phyloP scores from a whole-genome alignment of 1,140 invertebrate genomes.

The Medauroidea extradentata region DNA sequence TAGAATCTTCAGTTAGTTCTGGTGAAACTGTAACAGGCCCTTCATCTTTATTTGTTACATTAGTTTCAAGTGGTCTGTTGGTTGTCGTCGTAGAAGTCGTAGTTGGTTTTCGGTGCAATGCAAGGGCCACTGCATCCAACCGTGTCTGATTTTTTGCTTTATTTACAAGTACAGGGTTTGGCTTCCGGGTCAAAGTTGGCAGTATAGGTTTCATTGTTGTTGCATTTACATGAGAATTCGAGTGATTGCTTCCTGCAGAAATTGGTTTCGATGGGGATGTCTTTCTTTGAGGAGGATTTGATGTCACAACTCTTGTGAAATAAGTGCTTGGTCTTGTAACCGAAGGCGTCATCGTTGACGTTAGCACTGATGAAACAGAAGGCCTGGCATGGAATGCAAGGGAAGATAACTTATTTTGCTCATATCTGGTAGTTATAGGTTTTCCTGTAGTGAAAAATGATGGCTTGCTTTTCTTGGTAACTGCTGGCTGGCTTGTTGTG shows the following conservation, averaged over 20 bases:
- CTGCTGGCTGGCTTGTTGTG: slow-evolving; percentile 30
- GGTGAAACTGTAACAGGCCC: slow-evolving; percentile 28
- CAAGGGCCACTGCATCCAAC: background rate
- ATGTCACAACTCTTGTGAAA: background rate
- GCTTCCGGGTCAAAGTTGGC: slow-evolving; percentile 1
- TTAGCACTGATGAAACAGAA: background rate
- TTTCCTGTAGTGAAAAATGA: slow-evolving; percentile 13
- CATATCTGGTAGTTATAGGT: background rate
- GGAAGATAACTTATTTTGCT: slow-evolving; percentile 18
- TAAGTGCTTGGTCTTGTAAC: background rate
- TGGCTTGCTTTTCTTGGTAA: slow-evolving; percentile 30
- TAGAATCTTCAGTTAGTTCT: slow-evolving; percentile 10
- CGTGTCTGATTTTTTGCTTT: background rate
- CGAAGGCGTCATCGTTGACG: background rate
- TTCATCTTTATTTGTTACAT: slow-evolving; percentile 1
- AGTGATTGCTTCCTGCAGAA: background rate
- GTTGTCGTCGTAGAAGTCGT: slow-evolving; percentile 12
- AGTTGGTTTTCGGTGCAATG: slow-evolving; percentile 1
- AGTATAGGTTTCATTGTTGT: slow-evolving; percentile 3
- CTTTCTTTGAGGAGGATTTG: too few relatives aligned
- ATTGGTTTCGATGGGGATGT: background rate
- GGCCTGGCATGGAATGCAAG: background rate
- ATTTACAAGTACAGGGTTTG: background rate
- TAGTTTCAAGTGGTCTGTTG: slow-evolving; percentile 16
- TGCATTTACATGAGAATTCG: background rate